Base-by-base conservation (phyloP, 2,113 vertebrate species). In the Odocoileus hemionus region DNA sequence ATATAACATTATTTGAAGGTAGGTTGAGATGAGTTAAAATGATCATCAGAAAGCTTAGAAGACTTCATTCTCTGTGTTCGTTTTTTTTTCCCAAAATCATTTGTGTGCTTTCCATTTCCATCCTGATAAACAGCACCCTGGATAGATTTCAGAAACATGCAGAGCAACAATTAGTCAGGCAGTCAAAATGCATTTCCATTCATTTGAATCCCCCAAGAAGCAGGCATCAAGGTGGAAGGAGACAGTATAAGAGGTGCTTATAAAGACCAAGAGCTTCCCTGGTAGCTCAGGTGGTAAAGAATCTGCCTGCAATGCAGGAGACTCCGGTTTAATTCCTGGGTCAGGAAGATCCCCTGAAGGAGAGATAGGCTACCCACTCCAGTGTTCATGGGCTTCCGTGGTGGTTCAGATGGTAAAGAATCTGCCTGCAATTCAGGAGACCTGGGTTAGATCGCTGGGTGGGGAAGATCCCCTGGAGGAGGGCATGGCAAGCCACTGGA, bases 91-190 rank as follows among this genome's bases (percentile, higher is more conserved):
- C 10, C 55, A 54, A 61, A 30, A 23, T 43, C 0, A 10, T n/a
- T 23, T n/a, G 28, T 3, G 28, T 45, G 13, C 55, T 55, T 93
- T 60, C 28, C 11, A 54, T 76, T 78, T 47, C 39, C 43, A 45
- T 6, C 6, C 7, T 12, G 60, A 55, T 5, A 21, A 83, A 47
- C 1, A 26, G 10, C 36, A 30, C 30, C 52, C 1, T 0, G 1
- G 13, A 16, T 21, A 7, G 52, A 55, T 82, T 43, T 82, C 85
- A 60, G 11, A 58, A 60, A 39, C 16, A 11, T 2, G 5, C 25
- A 36, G 5, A 43, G 26, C 33, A 45, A 45, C 23, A 70, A 50
- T 23, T 7, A 70, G 60, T 45, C 19, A 17, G 26, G 43, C 16
- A 13, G 78, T 50, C 78, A 80, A 14, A 36, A 21, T 7, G 15